Evolutionary conservation across 2,888 invertebrate species (phyloP).

Genomic region (Drosophila neonasuta): DNA sequence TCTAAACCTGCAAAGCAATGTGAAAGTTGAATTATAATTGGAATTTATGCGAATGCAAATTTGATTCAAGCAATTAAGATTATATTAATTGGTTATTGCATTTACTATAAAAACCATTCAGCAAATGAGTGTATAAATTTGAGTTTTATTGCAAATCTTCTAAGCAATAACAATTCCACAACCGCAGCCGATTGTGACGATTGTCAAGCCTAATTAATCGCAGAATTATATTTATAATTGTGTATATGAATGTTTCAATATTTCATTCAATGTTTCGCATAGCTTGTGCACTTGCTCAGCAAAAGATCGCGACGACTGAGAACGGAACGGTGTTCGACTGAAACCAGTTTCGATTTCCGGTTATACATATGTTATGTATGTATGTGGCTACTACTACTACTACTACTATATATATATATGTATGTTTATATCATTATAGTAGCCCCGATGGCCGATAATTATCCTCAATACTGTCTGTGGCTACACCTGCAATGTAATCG

Average conservation of each 20-base stretch:
- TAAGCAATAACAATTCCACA: too few species aligned
- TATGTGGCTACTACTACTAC: conserved; percentile 10
- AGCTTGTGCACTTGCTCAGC: conserved; percentile 20
- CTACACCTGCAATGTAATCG: conserved; percentile 18
- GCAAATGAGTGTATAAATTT: too few species aligned
- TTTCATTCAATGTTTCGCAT: conserved; percentile 12
- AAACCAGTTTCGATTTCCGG: conserved; percentile 53
- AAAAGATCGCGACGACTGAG: background rate
- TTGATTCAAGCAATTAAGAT: too few species aligned
- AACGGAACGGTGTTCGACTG: conserved; percentile 8
- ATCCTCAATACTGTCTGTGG: conserved; percentile 9
- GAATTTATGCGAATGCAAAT: background rate
- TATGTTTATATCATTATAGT: conserved; percentile 38
- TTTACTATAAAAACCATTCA: background rate
- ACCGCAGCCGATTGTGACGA: too few species aligned
- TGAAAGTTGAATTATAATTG: background rate
- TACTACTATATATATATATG: conserved; percentile 16
- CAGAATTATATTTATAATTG: conserved; percentile 1
- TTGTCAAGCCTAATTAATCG: conserved; percentile 9
- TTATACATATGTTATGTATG: conserved; percentile 30
- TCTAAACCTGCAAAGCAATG: background rate
- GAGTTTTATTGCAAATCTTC: too few species aligned
- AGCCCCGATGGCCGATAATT: conserved; percentile 29
- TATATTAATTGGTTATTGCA: background rate
- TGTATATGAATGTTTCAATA: conserved; percentile 2